Percentiles rank a stretch among this genome's conserved stretches.
phyloP scores from a whole-genome alignment of 64 coral and sea anemone species.

The Actinia equina region DNA sequence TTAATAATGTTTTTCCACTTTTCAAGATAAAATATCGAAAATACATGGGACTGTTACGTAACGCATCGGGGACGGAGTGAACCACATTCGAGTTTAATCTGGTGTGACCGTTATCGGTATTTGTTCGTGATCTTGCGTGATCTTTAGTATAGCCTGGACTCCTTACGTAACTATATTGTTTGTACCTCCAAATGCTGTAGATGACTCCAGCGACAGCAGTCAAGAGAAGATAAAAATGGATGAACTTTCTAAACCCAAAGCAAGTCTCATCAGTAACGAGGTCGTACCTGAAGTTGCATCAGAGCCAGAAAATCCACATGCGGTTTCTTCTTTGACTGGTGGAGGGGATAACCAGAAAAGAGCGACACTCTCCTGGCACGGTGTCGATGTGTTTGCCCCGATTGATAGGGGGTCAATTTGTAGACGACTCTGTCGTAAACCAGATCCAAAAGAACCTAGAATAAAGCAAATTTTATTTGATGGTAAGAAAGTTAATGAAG shows the following conservation, averaged over 20 bases:
- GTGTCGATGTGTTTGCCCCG: conserved; percentile 57
- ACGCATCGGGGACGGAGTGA: background rate
- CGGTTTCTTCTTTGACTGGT: background rate
- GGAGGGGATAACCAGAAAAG: conserved; percentile 38
- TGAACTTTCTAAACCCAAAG: background rate
- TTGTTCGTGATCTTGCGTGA: background rate
- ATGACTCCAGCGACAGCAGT: background rate
- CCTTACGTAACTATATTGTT: background rate
- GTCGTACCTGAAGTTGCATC: background rate
- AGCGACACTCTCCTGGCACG: conserved; percentile 53
- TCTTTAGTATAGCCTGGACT: background rate
- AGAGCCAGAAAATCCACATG: background rate
- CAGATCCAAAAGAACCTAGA: conserved; percentile 13
- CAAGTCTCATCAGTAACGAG: conserved; percentile 1
- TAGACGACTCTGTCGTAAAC: conserved; percentile 32
- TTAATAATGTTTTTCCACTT: background rate
- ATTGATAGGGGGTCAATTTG: conserved; percentile 31
- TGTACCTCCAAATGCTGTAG: background rate
- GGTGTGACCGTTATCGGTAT: background rate
- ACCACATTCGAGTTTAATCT: background rate
- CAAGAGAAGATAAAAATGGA: conserved; percentile 9
- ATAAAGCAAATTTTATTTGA: conserved; percentile 72
- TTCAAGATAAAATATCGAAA: background rate
- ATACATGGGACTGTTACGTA: background rate
- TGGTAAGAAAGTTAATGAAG: conserved; percentile 21